Evolutionary conservation across 1,140 invertebrate genomes (phyloP).

Genomic region (Drosophila melanica): DNA sequence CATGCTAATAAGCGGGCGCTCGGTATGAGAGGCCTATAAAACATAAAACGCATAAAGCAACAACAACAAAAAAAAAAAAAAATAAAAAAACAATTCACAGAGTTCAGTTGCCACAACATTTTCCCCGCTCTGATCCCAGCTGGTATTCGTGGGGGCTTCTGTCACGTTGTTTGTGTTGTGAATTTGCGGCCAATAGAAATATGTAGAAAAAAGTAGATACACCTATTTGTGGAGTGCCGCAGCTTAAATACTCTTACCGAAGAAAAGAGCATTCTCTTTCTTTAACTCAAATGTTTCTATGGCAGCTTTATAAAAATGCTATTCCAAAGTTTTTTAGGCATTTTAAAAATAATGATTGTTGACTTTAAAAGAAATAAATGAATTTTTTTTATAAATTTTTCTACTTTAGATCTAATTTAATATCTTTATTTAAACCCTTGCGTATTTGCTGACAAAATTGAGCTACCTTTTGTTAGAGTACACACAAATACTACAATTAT

Average conservation of each 20-base stretch:
- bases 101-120: conserved; percentile 31
- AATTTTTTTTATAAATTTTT: too few relatives aligned
- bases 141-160: conserved; percentile 34
- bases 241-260: not conserved
- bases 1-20: conserved; percentile 69
- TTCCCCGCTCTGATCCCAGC: not conserved
- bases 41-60: conserved; percentile 72
- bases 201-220: not conserved
- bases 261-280: too few relatives aligned
- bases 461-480: not conserved
- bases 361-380: too few relatives aligned
- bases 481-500: conserved; percentile 33
- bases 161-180: conserved; percentile 75
- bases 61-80: conserved; percentile 23
- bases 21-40: conserved; percentile 52
- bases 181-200: conserved; percentile 57
- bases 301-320: too few relatives aligned
- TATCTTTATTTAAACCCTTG: too few relatives aligned
- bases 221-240: not conserved
- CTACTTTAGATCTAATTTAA: too few relatives aligned
- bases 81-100: conserved; percentile 61
- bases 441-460: not conserved
- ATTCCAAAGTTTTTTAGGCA: too few relatives aligned
- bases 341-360: too few relatives aligned
- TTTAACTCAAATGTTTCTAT: too few relatives aligned